Evolutionary conservation across 2,797 vertebrate genomes (phyloP), one percentile per base, ranked within the genome.

Genomic region (Phaenicophaeus curvirostris): DNA sequence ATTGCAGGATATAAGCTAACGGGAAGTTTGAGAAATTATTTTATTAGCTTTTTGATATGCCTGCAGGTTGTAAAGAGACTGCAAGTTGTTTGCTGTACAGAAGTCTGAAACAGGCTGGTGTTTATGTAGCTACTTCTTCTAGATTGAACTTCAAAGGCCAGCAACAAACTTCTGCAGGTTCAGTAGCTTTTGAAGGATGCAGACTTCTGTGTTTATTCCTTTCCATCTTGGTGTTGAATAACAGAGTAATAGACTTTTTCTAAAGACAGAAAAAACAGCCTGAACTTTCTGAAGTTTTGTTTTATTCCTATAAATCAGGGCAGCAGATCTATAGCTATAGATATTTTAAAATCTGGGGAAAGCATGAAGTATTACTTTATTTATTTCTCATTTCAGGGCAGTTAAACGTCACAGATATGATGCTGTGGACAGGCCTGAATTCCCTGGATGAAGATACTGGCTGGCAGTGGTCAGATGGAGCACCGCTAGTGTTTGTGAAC

Each of bases 401-500:
- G 63, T 95, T 99, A 91, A 96, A 97, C 16, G 91, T 93, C 72
- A 96, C 98, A n/a, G 96, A 97, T 5, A 62, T 96, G 15, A 97
- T 98, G 94, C 98, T 99, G 58, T 99, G 99, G 99, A 99, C 94
- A 6, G 99, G 99, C 31, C 97, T 99, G 89, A 99, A 99, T 95
- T 98, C 97, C 66, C 96, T 99, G 90, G 98, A 98, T 94, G 97
- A 98, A 48, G 90, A 96, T 0, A 86, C 94, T 74, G 99, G 99
- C 41, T 99, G 99, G 99, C 98, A 98, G 97, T 99, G 99, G 99
- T 98, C 99, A 15, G 99, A 99, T 57, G 98, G 98, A 87, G 97
- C 98, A 7, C 98, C 99, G 0, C 96, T 99, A 2, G 93, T 67
- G 23, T 96, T 99, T 93, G 97, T 99, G 79, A 98, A 98, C 97